Percentiles rank a stretch among this genome's conserved stretches.
Evolutionary conservation across 1,140 invertebrate genomes (phyloP).

Genomic region (Pygmarrhopalites habei): DNA sequence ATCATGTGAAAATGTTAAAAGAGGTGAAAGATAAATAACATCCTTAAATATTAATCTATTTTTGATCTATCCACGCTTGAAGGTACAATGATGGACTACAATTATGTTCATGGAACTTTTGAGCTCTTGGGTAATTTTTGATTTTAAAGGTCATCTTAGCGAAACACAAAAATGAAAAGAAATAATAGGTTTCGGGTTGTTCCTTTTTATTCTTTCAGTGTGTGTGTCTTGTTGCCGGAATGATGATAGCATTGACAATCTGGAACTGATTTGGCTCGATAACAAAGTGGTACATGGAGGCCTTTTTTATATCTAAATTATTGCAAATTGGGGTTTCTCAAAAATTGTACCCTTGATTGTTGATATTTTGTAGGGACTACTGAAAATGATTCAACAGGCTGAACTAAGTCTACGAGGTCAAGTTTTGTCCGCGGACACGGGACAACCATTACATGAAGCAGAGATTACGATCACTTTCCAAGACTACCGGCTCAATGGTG

Average conservation of each 20-base stretch:
- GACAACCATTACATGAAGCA: constrained; percentile 3
- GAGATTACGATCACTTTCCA: constrained; percentile 8
- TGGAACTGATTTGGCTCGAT: constrained; percentile 27
- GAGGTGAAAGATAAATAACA: not conserved
- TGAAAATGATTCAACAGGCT: constrained; percentile 24
- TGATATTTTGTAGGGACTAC: constrained; percentile 29
- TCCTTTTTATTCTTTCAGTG: too few relatives aligned
- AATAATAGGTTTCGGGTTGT: too few relatives aligned
- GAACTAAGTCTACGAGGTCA: constrained; percentile 22
- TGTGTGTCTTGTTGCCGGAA: constrained; percentile 34
- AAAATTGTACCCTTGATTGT: not conserved
- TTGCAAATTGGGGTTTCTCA: not conserved
- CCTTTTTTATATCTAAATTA: too few relatives aligned
- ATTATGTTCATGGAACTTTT: constrained; percentile 29
- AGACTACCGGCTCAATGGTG: not conserved
- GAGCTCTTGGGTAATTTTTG: constrained; percentile 34
- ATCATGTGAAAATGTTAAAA: not conserved
- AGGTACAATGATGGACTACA: constrained; percentile 38
- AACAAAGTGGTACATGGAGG: too few relatives aligned
- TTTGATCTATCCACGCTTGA: too few relatives aligned
- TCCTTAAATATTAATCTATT: too few relatives aligned
- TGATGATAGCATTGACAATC: constrained; percentile 13
- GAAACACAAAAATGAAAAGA: too few relatives aligned
- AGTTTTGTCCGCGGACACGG: constrained; percentile 28
- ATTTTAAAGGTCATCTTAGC: too few relatives aligned